A percentile compares a stretch with the other conserved stretches of the same genome.
phyloP scores from a whole-genome alignment of 2,888 invertebrate genomes.

The Platerodrilus igneus region DNA sequence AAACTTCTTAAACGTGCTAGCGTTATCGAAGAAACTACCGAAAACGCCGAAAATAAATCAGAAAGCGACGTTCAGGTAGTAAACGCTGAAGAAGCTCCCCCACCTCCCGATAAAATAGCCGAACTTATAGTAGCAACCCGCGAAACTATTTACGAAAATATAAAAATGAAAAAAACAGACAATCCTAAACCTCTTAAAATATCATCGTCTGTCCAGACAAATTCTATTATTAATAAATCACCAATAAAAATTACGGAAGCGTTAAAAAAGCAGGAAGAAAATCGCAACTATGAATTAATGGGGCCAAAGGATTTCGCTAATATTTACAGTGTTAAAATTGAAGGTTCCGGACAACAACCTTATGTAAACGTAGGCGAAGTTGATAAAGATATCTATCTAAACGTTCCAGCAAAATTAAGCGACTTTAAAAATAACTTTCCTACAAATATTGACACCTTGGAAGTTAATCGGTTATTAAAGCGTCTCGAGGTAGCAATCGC shows the following conservation, averaged over 20 bases:
- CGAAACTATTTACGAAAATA: slow-evolving; percentile 48
- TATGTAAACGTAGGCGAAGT: slow-evolving; percentile 50
- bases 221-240: slow-evolving; percentile 49
- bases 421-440: slow-evolving; percentile 36
- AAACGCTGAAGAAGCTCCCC: slow-evolving; percentile 11
- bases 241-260: slow-evolving; percentile 32
- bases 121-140: slow-evolving; percentile 45
- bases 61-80: not conserved
- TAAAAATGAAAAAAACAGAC: slow-evolving; percentile 44
- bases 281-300: slow-evolving; percentile 50
- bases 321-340: slow-evolving; percentile 45
- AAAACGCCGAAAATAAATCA: slow-evolving; percentile 21
- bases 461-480: slow-evolving; percentile 60
- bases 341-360: slow-evolving; percentile 36
- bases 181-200: slow-evolving; percentile 50
- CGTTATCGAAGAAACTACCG: slow-evolving; percentile 41
- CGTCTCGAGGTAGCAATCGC: slow-evolving; percentile 74
- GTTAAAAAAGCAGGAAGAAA: slow-evolving; percentile 34
- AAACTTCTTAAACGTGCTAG: slow-evolving; percentile 40
- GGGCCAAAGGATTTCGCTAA: slow-evolving; percentile 54
- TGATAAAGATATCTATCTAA: slow-evolving; percentile 45
- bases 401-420: slow-evolving; percentile 41
- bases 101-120: slow-evolving; percentile 23
- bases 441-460: slow-evolving; percentile 54
- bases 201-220: slow-evolving; percentile 57